phyloP scores from a whole-genome alignment of 2,888 invertebrate genomes.

The Synanthedon andrenaeformis region DNA sequence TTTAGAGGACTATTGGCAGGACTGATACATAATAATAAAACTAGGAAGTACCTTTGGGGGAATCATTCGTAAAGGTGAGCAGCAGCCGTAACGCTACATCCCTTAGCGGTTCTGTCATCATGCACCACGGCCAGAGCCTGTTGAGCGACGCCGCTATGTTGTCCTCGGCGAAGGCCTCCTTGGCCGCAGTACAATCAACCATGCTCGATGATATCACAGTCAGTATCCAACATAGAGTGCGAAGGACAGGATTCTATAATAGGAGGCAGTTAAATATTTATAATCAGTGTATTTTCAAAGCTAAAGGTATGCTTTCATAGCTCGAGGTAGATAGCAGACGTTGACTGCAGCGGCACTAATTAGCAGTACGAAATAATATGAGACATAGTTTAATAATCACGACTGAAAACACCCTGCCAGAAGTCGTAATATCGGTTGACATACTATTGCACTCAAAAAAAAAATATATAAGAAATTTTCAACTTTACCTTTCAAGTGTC shows the following conservation, averaged over 20 bases:
- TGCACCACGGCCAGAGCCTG: constrained; percentile 77
- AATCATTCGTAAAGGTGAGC: constrained; percentile 73
- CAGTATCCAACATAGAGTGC: constrained; percentile 69
- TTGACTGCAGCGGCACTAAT: too few relatives aligned
- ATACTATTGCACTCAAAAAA: too few relatives aligned
- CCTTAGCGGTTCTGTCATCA: constrained; percentile 65
- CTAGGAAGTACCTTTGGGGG: constrained; percentile 62
- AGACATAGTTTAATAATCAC: too few relatives aligned
- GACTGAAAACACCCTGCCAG: too few relatives aligned
- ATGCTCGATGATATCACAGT: constrained; percentile 72
- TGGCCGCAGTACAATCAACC: constrained; percentile 63
- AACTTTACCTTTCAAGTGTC: too few relatives aligned
- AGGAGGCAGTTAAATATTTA: constrained; percentile 3
- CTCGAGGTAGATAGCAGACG: too few relatives aligned
- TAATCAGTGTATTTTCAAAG: background rate
- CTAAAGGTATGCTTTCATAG: too few relatives aligned
- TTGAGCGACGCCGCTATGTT: constrained; percentile 71
- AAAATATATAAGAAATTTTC: too few relatives aligned
- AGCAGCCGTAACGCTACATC: constrained; percentile 69
- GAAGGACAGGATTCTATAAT: constrained; percentile 61
- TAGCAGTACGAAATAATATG: too few relatives aligned
- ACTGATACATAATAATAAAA: too few relatives aligned
- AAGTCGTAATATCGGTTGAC: too few relatives aligned
- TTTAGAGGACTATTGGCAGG: too few relatives aligned
- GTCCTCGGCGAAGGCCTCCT: constrained; percentile 64